A percentile compares a stretch with the other conserved stretches of the same genome.
Evolutionary conservation across 2,888 invertebrate species (phyloP).

Genomic region (Podabrus alpinus): DNA sequence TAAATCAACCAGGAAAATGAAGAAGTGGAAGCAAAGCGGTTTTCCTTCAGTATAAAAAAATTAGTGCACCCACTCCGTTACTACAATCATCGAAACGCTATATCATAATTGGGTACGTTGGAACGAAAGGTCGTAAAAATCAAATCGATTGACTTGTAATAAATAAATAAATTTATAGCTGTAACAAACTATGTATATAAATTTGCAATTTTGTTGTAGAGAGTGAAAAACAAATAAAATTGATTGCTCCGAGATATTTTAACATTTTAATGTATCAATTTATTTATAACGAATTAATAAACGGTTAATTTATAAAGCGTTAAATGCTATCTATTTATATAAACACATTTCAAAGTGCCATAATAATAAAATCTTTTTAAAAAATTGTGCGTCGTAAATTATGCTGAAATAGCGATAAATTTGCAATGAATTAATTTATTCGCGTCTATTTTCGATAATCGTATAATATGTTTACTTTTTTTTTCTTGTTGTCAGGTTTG

Average conservation of each 20-base stretch:
- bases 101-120: background rate
- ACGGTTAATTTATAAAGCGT: background rate
- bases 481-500: background rate
- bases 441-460: background rate
- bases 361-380: background rate
- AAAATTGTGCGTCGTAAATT: background rate
- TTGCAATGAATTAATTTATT: background rate
- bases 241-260: background rate
- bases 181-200: background rate
- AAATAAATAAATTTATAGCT: background rate
- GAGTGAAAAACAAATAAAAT: background rate
- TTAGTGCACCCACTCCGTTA: background rate
- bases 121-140: background rate
- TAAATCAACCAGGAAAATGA: too few species aligned
- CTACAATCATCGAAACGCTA: background rate
- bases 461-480: background rate
- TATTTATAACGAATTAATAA: background rate
- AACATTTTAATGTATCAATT: background rate
- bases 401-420: background rate
- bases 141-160: background rate
- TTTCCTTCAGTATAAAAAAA: background rate
- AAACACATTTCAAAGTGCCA: background rate
- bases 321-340: background rate
- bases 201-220: background rate
- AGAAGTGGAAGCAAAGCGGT: too few species aligned